These are phyloP conservation scores for Mesodorylaimus sp. DNA, from an alignment of 2,888 invertebrate species.

Conservation along the genomic window DNA sequence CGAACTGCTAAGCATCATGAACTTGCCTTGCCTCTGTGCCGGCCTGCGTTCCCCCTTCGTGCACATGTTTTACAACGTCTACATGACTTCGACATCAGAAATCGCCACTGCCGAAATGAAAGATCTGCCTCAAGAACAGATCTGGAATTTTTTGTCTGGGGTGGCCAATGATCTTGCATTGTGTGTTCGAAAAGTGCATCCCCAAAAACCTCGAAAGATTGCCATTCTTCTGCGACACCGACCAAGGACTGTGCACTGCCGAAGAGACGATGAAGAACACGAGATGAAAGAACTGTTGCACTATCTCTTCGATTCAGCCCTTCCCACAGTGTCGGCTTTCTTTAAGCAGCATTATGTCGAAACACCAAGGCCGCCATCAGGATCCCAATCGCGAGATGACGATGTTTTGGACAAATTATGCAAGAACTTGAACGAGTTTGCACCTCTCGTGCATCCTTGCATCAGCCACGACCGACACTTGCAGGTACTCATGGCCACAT, in stretches of 20 bases:
- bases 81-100: slow-evolving; percentile 20
- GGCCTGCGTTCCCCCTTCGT: slow-evolving; percentile 30
- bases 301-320: slow-evolving; percentile 28
- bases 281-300: slow-evolving; percentile 16
- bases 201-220: background rate
- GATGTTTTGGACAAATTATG: background rate
- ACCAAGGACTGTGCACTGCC: slow-evolving; percentile 6
- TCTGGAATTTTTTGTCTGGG: slow-evolving; percentile 5
- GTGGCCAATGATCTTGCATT: background rate
- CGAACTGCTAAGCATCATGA: slow-evolving; percentile 28
- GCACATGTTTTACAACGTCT: slow-evolving; percentile 30
- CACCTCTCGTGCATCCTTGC: background rate
- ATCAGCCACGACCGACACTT: background rate
- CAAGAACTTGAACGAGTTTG: background rate
- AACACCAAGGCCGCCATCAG: no score
- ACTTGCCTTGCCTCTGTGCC: slow-evolving; percentile 22
- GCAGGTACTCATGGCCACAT: background rate
- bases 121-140: background rate
- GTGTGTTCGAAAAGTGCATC: background rate
- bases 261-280: background rate
- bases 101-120: slow-evolving; percentile 28
- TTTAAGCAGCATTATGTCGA: slow-evolving; percentile 27
- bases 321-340: slow-evolving; percentile 30
- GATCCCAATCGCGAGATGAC: slow-evolving; percentile 12
- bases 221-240: background rate